A percentile compares a stretch with the other conserved stretches of the same genome.
These are phyloP conservation scores for Carettochelys insculpta DNA, from an alignment of 2,113 vertebrate species.

Conservation along the genomic window DNA sequence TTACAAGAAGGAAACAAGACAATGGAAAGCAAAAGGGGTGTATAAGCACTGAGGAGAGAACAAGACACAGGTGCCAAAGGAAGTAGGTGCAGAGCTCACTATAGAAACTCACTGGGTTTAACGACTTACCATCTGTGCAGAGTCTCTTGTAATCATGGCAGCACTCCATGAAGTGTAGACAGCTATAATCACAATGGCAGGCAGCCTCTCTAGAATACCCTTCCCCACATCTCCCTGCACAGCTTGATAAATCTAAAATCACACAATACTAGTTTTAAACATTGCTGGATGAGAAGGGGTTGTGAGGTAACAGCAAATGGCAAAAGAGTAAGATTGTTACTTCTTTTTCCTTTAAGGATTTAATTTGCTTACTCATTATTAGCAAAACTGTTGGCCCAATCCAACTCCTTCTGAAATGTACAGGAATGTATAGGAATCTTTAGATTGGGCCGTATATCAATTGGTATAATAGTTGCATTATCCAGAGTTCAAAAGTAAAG, in stretches of 20 bases:
- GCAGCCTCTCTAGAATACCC: slow-evolving; percentile 85
- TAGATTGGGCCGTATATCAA: background rate
- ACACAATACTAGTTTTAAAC: slow-evolving; percentile 72
- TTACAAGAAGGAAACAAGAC: slow-evolving; percentile 34
- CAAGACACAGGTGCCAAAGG: background rate
- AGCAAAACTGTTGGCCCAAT: accelerated
- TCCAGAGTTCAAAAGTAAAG: background rate
- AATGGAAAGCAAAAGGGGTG: background rate
- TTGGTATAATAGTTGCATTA: background rate
- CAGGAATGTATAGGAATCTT: no score
- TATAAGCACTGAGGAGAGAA: background rate
- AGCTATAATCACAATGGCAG: slow-evolving; percentile 94
- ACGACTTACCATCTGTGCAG: slow-evolving; percentile 86
- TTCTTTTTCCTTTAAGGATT: background rate
- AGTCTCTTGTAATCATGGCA: slow-evolving; percentile 86
- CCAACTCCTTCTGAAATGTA: background rate
- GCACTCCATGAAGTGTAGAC: slow-evolving; percentile 89
- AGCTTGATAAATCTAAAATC: slow-evolving; percentile 85
- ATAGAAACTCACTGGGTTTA: background rate
- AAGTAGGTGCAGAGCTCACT: background rate
- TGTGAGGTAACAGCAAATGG: background rate
- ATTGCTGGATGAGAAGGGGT: background rate
- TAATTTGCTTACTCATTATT: accelerated
- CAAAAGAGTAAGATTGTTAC: background rate
- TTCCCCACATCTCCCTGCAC: slow-evolving; percentile 88